These are phyloP conservation scores for Ectemnius cavifrons DNA, from an alignment of 2,888 invertebrate genomes.

Conservation along the genomic window DNA sequence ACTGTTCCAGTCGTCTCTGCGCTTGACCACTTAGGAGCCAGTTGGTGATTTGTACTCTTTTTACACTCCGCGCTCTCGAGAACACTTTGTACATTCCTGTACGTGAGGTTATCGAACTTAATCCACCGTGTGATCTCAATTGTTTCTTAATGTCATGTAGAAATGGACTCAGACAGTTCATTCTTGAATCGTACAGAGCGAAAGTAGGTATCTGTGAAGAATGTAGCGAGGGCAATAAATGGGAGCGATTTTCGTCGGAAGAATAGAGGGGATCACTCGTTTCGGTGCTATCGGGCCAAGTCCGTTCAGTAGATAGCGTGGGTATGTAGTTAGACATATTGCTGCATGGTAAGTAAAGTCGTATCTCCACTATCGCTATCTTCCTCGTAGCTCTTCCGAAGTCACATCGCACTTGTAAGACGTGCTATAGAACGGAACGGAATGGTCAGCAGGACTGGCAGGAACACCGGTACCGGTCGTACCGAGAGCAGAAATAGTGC, in stretches of 20 bases:
- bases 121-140: not conserved
- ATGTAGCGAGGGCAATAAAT: constrained; percentile 14
- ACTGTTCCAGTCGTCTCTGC: not conserved
- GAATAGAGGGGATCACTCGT: constrained; percentile 31
- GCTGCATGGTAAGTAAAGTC: constrained; percentile 65
- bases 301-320: constrained; percentile 31
- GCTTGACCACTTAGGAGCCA: too few species aligned
- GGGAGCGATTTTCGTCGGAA: constrained; percentile 8
- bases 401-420: constrained; percentile 62
- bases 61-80: not conserved
- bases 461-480: not conserved
- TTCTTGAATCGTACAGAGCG: too few species aligned
- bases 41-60: not conserved
- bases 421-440: constrained; percentile 65
- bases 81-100: not conserved
- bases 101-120: not conserved
- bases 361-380: constrained; percentile 73
- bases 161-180: too few species aligned
- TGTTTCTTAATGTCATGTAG: too few species aligned
- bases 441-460: constrained; percentile 58
- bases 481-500: not conserved
- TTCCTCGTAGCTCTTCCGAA: constrained; percentile 70
- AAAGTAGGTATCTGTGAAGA: too few species aligned
- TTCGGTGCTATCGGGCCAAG: constrained; percentile 16
- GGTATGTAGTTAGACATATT: constrained; percentile 45